Conservation (phyloP, 2,797 vertebrate genomes). For the Zenarchopterus dispar region DNA sequence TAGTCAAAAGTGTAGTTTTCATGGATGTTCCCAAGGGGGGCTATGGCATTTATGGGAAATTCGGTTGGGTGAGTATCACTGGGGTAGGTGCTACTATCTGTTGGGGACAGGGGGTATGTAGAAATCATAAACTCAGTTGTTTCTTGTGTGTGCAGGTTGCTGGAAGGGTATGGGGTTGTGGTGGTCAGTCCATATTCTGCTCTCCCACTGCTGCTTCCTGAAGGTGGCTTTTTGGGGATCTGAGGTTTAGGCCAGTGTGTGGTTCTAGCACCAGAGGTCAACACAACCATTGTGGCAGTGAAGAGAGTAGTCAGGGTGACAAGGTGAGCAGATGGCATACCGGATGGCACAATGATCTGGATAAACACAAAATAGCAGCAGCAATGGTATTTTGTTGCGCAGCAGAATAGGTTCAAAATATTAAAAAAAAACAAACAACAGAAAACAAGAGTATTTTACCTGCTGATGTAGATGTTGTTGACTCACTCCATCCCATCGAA, state of each 20-base stretch:
- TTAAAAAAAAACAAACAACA: not conserved
- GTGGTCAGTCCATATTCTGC: conserved; percentile 59
- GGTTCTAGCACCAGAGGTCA: conserved; percentile 74
- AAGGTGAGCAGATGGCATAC: conserved; percentile 62
- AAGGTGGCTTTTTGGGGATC: conserved; percentile 84
- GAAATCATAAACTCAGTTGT: conserved; percentile 77
- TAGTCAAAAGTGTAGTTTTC: conserved; percentile 88
- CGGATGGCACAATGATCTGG: conserved; percentile 42
- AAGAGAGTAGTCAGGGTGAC: conserved; percentile 64
- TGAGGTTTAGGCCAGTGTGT: conserved; percentile 84
- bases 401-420: not conserved
- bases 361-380: no score
- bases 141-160: conserved; percentile 64
- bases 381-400: no score
- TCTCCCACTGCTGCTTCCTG: conserved; percentile 30
- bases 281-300: conserved; percentile 46
- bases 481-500: conserved; percentile 58
- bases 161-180: conserved; percentile 55
- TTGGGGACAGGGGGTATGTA: conserved; percentile 63
- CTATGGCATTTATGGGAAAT: conserved; percentile 68
- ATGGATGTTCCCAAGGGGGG: conserved; percentile 59
- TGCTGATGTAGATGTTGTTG: conserved; percentile 43
- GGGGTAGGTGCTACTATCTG: conserved; percentile 80
- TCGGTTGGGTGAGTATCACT: conserved; percentile 74
- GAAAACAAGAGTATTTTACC: conserved; percentile 56